Percentiles rank a stretch among this genome's conserved stretches.
Conservation (phyloP, 2,888 invertebrate species). For the Mythimna vitellina region DNA sequence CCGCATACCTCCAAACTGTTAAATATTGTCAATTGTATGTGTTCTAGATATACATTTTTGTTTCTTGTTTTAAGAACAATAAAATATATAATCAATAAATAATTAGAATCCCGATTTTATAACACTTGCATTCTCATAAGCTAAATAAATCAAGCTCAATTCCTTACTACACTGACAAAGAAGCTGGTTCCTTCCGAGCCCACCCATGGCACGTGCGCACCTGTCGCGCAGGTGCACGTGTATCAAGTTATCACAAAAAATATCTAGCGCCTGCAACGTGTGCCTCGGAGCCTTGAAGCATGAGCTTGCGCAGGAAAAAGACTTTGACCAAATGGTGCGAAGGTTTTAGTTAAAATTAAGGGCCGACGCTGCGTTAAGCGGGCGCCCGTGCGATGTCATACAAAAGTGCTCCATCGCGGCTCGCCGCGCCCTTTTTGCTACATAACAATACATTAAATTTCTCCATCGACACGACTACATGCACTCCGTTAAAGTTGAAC, state of each 20-base stretch:
- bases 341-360: neutral
- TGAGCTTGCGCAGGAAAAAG: slow-evolving; percentile 27
- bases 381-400: too few species aligned
- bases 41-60: too few species aligned
- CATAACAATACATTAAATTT: too few species aligned
- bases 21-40: too few species aligned
- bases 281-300: slow-evolving; percentile 19
- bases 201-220: slow-evolving; percentile 64
- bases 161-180: slow-evolving; percentile 11
- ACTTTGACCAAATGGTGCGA: slow-evolving; percentile 24
- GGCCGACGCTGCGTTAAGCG: too few species aligned
- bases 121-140: neutral
- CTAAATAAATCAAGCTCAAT: neutral
- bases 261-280: slow-evolving; percentile 58
- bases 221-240: slow-evolving; percentile 69
- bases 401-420: too few species aligned
- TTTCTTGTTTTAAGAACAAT: too few species aligned
- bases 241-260: slow-evolving; percentile 62
- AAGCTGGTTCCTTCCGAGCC: slow-evolving; percentile 39
- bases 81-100: too few species aligned
- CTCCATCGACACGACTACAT: too few species aligned
- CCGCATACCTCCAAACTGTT: too few species aligned
- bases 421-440: too few species aligned
- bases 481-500: too few species aligned
- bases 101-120: neutral